Percentiles rank a stretch among this genome's conserved stretches.
phyloP scores from a whole-genome alignment of 2,797 vertebrate genomes.

The Esox lucius region DNA sequence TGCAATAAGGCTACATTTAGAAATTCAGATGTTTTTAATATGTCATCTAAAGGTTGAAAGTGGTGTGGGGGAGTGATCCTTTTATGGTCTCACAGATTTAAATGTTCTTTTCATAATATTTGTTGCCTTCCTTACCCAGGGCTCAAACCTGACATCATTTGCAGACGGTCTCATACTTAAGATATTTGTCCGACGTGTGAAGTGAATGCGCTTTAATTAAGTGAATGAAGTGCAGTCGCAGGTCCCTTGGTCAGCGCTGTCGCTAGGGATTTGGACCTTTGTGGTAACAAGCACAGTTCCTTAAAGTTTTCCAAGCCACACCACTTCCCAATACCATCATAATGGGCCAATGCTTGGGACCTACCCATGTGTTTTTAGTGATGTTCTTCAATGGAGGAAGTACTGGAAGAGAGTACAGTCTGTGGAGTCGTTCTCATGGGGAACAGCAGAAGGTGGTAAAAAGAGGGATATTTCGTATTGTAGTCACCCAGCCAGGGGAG shows the following conservation, averaged over 20 bases:
- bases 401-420: slow-evolving; percentile 26
- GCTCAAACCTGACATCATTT: not conserved
- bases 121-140: not conserved
- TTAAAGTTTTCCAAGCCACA: not conserved
- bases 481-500: not conserved
- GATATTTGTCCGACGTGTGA: not conserved
- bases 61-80: not conserved
- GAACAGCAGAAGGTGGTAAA: slow-evolving; percentile 25
- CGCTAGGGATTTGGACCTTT: not conserved
- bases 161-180: not conserved
- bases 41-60: not conserved
- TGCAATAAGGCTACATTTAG: slow-evolving; percentile 12
- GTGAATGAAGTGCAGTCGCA: not conserved
- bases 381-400: slow-evolving; percentile 27
- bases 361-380: slow-evolving; percentile 29
- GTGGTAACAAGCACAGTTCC: not conserved
- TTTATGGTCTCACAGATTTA: slow-evolving; percentile 21
- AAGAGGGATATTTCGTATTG: not conserved
- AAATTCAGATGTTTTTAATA: slow-evolving; percentile 12
- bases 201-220: not conserved
- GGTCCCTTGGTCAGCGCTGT: not conserved
- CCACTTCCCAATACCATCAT: not conserved
- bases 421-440: slow-evolving; percentile 31
- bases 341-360: slow-evolving; percentile 28
- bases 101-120: slow-evolving; percentile 31